Evolutionary conservation across 2,888 invertebrate species (phyloP), one percentile per base, ranked within the genome.

Genomic region (Pharmacophagus antenor): DNA sequence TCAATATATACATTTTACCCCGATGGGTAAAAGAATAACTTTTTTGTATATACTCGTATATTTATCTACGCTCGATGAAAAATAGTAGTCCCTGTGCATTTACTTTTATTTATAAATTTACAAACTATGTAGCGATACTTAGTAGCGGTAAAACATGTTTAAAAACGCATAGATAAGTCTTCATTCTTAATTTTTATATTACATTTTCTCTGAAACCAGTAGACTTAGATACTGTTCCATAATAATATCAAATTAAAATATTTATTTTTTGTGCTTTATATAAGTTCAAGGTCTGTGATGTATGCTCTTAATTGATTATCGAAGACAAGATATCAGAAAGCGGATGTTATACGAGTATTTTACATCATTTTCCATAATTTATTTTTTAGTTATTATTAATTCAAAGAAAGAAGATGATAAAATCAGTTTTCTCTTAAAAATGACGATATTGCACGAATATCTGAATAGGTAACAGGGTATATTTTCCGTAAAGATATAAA

Each of bases 171-270:
- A 37, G 37, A 37, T 37, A 37, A 37, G n/a, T 37, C 42, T 44
- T 44, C 18, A 44, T 20, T 44, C 17, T 47, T 37, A 15, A 54
- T 56, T 31, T 23, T 48, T 22, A 48, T 23, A 37, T 37, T 10
- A 48, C 21, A 41, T 48, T 41, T 56, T 22, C 3, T 15, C 12
- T 51, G 17, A 51, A 53, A 59, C 49, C 12, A 31, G 55, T 46
- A 46, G 22, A 50, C 23, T 60, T n/a, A 51, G 60, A 49, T 60
- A 60, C 55, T 51, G 51, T 55, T 60, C 50, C 60, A 60, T 60
- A 51, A 44, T 57, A 50, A 44, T 50, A n/a, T 57, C n/a, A 15
- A 37, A 56, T 50, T 51, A 21, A 44, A 46, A 59, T 50, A 50
- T 44, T 49, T 54, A n/a, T 21, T 48, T 18, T 25, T 20, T 12